Evolutionary conservation across 2,888 invertebrate genomes (phyloP).

Genomic region (Margaritifera margaritifera): DNA sequence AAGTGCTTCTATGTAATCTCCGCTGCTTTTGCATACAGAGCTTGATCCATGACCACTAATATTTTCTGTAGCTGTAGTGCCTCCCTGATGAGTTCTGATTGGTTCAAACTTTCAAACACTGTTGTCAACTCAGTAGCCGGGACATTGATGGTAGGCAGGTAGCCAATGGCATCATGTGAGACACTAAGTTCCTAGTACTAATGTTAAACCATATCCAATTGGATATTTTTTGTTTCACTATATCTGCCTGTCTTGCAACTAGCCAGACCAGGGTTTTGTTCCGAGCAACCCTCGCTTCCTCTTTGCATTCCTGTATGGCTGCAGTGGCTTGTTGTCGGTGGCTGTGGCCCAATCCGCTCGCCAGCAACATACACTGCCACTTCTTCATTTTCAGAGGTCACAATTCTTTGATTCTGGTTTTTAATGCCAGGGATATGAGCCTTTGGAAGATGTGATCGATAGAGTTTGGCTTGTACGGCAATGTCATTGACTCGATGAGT

Average conservation of each 20-base stretch:
- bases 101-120: not conserved
- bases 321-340: no score
- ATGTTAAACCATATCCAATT: constrained; percentile 5
- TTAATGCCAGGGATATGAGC: no score
- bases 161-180: constrained; percentile 6
- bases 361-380: not conserved
- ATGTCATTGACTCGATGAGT: constrained; percentile 49
- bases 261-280: no score
- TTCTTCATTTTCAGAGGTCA: not conserved
- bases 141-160: constrained; percentile 5
- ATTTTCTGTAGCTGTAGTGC: not conserved
- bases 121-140: constrained; percentile 6
- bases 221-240: not conserved
- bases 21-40: constrained; percentile 18
- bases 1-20: constrained; percentile 8
- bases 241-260: not conserved
- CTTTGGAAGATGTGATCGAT: not conserved
- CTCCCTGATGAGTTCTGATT: not conserved
- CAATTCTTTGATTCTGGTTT: not conserved
- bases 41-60: constrained; percentile 15
- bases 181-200: not conserved
- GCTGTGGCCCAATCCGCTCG: not conserved
- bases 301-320: not conserved
- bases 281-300: no score
- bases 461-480: constrained; percentile 22